These are phyloP conservation scores for Illadopsis cleaveri DNA, from an alignment of 2,113 vertebrate species.

Conservation along the genomic window DNA sequence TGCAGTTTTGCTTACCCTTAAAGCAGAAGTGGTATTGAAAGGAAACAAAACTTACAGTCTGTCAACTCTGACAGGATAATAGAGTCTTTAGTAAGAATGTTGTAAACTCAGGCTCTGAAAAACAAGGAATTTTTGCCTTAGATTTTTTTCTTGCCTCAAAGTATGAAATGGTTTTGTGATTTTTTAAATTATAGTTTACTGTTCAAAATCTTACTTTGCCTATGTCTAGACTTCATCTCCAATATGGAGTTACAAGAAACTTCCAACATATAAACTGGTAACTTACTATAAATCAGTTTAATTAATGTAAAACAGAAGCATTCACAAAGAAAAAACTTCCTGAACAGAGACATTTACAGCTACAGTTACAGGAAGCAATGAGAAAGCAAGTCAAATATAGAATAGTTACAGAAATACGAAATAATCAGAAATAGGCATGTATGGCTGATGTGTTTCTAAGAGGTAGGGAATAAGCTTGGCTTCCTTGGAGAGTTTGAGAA, in stretches of 20 bases:
- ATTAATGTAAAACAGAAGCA: not conserved
- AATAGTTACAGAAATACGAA: not conserved
- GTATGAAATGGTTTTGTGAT: not conserved
- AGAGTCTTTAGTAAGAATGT: not conserved
- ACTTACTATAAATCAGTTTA: not conserved
- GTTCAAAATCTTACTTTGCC: not conserved
- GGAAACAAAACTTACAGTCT: not conserved
- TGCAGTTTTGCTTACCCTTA: not conserved
- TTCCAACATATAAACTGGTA: not conserved
- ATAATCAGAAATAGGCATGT: not conserved
- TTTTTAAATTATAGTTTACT: not conserved
- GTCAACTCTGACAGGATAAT: not conserved
- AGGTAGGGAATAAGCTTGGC: not conserved
- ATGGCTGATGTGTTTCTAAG: not conserved
- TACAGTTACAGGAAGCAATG: not conserved
- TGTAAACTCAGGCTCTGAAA: not conserved
- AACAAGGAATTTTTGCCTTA: not conserved
- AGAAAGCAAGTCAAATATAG: not conserved
- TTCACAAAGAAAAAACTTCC: not conserved
- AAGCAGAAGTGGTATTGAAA: not conserved
- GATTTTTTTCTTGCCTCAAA: not conserved
- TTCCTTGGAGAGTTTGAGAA: not conserved
- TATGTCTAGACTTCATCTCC: not conserved
- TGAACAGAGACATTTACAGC: not conserved
- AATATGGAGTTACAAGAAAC: not conserved